phyloP scores from a whole-genome alignment of 2,113 vertebrate genomes.

The Chrysemys picta region DNA sequence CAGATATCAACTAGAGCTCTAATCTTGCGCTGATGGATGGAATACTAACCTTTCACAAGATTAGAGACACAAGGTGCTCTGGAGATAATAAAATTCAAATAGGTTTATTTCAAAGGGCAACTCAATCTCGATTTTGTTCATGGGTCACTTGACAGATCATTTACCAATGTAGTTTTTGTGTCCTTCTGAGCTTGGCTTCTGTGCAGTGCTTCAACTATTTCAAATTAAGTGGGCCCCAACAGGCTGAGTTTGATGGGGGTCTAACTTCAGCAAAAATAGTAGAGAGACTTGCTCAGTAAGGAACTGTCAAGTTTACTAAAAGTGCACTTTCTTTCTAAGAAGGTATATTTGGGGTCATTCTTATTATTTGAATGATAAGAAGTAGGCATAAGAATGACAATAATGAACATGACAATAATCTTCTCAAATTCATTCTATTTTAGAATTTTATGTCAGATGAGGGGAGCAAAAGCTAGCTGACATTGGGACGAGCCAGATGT shows the following conservation, averaged over 20 bases:
- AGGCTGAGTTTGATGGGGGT: conserved; percentile 37
- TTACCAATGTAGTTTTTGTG: conserved; percentile 78
- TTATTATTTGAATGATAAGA: background rate
- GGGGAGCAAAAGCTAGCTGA: background rate
- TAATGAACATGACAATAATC: background rate
- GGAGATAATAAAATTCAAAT: conserved; percentile 88
- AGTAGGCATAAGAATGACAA: background rate
- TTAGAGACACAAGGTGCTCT: conserved; percentile 81
- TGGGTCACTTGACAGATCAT: conserved; percentile 83
- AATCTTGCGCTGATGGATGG: conserved; percentile 83
- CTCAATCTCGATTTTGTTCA: conserved; percentile 83
- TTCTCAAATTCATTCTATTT: background rate
- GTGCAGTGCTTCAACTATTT: conserved; percentile 65
- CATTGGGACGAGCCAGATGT: background rate
- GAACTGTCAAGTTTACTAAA: conserved; percentile 28
- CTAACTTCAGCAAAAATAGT: conserved; percentile 16
- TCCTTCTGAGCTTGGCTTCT: conserved; percentile 63
- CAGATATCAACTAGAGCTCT: conserved; percentile 74
- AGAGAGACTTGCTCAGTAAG: background rate
- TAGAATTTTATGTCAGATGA: conserved; percentile 27
- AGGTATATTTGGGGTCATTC: background rate
- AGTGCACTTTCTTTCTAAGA: background rate
- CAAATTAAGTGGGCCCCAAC: conserved; percentile 61
- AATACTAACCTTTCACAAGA: conserved; percentile 83
- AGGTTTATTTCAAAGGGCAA: conserved; percentile 86